These are phyloP conservation scores for Poeciliopsis retropinna DNA, from an alignment of 2,113 vertebrate genomes.

Conservation along the genomic window DNA sequence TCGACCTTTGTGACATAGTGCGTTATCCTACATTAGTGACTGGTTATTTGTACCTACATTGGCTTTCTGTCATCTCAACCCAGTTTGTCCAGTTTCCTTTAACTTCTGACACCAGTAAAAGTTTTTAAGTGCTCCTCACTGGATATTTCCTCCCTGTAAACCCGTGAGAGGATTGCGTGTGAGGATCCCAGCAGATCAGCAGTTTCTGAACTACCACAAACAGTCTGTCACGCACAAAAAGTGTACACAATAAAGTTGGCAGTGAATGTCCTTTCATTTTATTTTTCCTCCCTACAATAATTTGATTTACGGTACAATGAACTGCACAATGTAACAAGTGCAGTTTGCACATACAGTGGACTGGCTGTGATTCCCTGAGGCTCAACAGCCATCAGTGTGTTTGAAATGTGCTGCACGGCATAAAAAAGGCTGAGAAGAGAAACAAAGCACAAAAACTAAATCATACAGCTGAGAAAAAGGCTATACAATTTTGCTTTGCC, in stretches of 20 bases:
- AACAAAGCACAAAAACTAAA: slow-evolving; percentile 59
- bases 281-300: slow-evolving; percentile 24
- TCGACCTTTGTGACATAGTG: not conserved
- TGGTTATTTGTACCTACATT: too few species aligned
- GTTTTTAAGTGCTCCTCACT: too few species aligned
- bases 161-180: too few species aligned
- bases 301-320: slow-evolving; percentile 38
- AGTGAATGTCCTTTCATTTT: not conserved
- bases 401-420: slow-evolving; percentile 56
- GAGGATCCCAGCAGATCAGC: too few species aligned
- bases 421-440: slow-evolving; percentile 29
- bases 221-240: too few species aligned
- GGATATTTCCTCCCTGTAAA: too few species aligned
- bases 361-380: slow-evolving; percentile 43
- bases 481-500: slow-evolving; percentile 57
- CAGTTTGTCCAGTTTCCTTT: too few species aligned
- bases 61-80: too few species aligned
- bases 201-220: too few species aligned
- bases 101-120: too few species aligned
- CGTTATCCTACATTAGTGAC: not conserved
- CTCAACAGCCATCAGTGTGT: slow-evolving; percentile 49
- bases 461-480: slow-evolving; percentile 57
- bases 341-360: slow-evolving; percentile 20
- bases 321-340: slow-evolving; percentile 36
- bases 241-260: not conserved